These are phyloP conservation scores for Peromyscus polionotus DNA, from an alignment of 2,113 vertebrate genomes.

Conservation along the genomic window DNA sequence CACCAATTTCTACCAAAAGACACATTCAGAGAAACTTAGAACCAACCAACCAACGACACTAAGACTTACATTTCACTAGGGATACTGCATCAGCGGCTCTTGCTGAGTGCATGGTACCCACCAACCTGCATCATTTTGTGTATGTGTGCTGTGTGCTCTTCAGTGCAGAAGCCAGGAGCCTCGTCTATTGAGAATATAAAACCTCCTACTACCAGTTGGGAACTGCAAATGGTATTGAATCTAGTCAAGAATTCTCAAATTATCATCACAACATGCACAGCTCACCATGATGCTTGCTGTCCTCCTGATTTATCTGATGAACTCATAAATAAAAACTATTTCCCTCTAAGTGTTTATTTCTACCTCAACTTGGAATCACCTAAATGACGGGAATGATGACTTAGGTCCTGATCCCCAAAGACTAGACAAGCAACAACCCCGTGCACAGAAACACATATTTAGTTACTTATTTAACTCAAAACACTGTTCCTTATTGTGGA, in stretches of 20 bases:
- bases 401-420: neutral
- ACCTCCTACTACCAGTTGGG: neutral
- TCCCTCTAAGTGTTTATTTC: slow-evolving; percentile 27
- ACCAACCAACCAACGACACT: neutral
- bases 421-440: neutral
- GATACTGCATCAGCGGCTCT: neutral
- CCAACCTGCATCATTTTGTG: neutral
- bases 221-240: neutral
- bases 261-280: neutral
- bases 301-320: neutral
- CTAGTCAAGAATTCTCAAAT: neutral
- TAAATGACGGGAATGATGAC: neutral
- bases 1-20: slow-evolving; percentile 2
- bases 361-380: slow-evolving; percentile 5
- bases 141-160: neutral
- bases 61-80: neutral
- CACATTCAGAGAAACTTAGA: neutral
- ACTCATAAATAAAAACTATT: slow-evolving; percentile 53
- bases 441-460: neutral
- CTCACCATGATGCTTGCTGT: neutral
- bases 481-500: neutral
- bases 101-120: neutral
- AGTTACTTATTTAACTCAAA: neutral
- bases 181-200: slow-evolving; percentile 37
- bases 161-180: slow-evolving; percentile 6